Conservation (phyloP, 2,113 vertebrate species). For the Tauraco erythrolophus region DNA sequence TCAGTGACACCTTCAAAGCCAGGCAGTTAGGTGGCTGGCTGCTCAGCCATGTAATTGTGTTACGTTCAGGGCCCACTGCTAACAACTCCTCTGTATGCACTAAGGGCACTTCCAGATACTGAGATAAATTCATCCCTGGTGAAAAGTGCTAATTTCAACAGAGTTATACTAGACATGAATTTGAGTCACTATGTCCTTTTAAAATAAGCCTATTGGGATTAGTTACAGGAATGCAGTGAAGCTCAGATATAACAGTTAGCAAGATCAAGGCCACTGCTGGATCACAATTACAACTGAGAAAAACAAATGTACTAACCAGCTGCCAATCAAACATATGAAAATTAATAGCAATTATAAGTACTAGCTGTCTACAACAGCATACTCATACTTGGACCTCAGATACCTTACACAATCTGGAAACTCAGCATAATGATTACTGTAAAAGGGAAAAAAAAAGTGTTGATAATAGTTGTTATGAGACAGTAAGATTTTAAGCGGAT, state of each 20-base stretch:
- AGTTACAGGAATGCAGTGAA: not conserved
- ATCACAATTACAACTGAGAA: not conserved
- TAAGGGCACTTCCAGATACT: not conserved
- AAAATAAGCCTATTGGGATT: slow-evolving; percentile 5
- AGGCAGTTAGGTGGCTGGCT: not conserved
- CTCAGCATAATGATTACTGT: not conserved
- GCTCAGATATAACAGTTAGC: not conserved
- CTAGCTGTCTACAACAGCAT: not conserved
- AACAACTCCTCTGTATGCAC: not conserved
- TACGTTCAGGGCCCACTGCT: not conserved
- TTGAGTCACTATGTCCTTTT: not conserved
- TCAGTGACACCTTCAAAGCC: not conserved
- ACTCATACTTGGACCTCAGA: not conserved
- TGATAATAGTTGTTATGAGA: slow-evolving; percentile 13
- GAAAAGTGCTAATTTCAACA: slow-evolving; percentile 21
- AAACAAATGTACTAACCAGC: not conserved
- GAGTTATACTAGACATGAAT: not conserved
- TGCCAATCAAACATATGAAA: not conserved
- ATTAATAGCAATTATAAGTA: not conserved
- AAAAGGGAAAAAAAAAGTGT: not conserved
- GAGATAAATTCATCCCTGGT: not conserved
- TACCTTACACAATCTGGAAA: slow-evolving; percentile 26
- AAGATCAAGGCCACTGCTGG: not conserved
- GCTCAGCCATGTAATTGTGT: not conserved
- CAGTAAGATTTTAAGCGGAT: slow-evolving; percentile 36